phyloP scores from a whole-genome alignment of 2,797 vertebrate genomes.

The Gallinago nigripennis region DNA sequence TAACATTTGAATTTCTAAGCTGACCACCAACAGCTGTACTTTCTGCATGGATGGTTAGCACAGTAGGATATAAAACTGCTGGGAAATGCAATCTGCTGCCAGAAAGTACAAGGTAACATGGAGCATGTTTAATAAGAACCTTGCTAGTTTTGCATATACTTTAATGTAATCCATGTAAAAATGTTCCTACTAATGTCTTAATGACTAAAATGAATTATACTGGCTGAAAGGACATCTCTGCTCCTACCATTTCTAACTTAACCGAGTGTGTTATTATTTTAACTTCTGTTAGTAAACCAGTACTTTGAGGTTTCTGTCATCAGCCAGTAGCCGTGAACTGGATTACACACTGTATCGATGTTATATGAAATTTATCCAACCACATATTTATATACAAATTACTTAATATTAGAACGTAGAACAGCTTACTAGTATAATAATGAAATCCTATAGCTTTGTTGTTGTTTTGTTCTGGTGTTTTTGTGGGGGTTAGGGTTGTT shows the following conservation, averaged over 20 bases:
- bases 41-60: slow-evolving; percentile 2
- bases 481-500: background rate
- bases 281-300: background rate
- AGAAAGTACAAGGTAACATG: background rate
- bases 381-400: background rate
- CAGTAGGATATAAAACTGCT: background rate
- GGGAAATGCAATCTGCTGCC: background rate
- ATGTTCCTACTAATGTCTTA: background rate
- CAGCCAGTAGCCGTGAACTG: background rate
- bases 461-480: background rate
- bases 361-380: background rate
- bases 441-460: background rate
- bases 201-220: background rate
- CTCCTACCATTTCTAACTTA: background rate
- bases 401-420: background rate
- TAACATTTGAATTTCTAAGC: slow-evolving; percentile 34
- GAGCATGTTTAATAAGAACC: background rate
- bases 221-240: background rate
- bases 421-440: background rate
- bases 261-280: background rate
- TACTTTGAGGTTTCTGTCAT: background rate
- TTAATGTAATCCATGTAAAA: background rate
- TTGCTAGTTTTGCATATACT: background rate
- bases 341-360: background rate
- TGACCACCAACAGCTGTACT: slow-evolving; percentile 11